A percentile compares a stretch with the other conserved stretches of the same genome.
phyloP scores from a whole-genome alignment of 1,140 invertebrate genomes.

The Harpegnathos saltator region DNA sequence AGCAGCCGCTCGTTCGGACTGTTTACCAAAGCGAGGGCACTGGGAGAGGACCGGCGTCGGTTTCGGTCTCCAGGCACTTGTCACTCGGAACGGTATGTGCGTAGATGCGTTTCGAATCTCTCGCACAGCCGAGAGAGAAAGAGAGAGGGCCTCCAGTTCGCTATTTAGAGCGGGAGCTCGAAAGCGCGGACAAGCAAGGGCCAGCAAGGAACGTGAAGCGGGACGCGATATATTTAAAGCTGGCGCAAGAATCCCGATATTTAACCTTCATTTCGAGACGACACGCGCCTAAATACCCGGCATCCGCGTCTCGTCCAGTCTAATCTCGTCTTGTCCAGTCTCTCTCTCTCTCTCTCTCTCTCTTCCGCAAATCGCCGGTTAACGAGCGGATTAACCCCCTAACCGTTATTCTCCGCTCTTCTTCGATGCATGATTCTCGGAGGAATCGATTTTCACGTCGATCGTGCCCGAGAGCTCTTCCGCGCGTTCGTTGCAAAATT shows the following conservation, averaged over 20 bases:
- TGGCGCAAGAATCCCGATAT: conserved; percentile 48
- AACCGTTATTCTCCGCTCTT: neutral
- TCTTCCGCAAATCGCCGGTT: neutral
- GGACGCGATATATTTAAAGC: conserved; percentile 58
- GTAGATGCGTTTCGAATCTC: conserved; percentile 70
- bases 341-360: neutral
- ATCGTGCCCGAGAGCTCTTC: no score
- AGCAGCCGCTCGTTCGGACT: neutral
- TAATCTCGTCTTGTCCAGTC: no score
- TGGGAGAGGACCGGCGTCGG: conserved; percentile 40
- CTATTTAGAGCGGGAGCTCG: conserved; percentile 71
- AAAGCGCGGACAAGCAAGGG: conserved; percentile 56
- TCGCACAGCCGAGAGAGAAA: conserved; percentile 35
- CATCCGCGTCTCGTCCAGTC: neutral
- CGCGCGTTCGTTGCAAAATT: no score
- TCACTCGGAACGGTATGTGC: conserved; percentile 71
- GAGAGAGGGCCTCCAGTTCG: conserved; percentile 66
- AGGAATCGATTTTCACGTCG: no score
- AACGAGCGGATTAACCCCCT: neutral
- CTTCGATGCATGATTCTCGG: neutral
- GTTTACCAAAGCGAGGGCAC: conserved; percentile 1
- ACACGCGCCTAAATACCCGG: neutral
- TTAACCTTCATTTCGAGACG: conserved; percentile 60
- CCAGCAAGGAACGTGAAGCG: no score
- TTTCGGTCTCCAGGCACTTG: conserved; percentile 71